phyloP scores from a whole-genome alignment of 2,797 vertebrate genomes.

The Rhinatrema bivittatum region DNA sequence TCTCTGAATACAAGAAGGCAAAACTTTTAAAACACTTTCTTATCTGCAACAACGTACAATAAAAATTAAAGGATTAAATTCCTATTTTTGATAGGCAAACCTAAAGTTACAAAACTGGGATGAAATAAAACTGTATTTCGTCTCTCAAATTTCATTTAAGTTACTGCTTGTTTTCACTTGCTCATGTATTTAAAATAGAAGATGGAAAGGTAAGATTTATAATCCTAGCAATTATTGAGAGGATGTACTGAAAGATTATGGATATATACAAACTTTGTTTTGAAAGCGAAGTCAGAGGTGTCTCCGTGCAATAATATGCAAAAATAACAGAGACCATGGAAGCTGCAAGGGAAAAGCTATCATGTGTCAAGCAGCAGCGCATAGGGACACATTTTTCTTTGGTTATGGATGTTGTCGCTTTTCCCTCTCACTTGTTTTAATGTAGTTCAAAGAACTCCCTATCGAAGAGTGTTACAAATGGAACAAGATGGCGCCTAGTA shows the following conservation, averaged over 20 bases:
- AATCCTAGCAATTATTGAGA: no score
- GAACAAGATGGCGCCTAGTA: slow-evolving; percentile 12
- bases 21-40: no score
- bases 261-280: not conserved
- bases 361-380: not conserved
- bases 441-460: not conserved
- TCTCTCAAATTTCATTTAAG: no score
- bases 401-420: not conserved
- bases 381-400: rapidly evolving
- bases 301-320: rapidly evolving
- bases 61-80: no score
- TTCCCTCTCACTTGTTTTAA: not conserved
- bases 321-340: rapidly evolving
- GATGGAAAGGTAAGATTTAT: no score
- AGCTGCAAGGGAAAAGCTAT: not conserved
- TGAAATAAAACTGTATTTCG: no score
- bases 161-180: no score
- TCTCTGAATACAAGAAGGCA: no score
- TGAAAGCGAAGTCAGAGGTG: rapidly evolving
- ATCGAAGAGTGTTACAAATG: slow-evolving; percentile 2
- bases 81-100: no score
- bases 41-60: no score
- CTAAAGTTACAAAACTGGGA: no score
- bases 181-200: no score
- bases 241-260: not conserved